Base-by-base conservation (phyloP, 1,140 invertebrate genomes). In the Drosophila kurseongensis region DNA sequence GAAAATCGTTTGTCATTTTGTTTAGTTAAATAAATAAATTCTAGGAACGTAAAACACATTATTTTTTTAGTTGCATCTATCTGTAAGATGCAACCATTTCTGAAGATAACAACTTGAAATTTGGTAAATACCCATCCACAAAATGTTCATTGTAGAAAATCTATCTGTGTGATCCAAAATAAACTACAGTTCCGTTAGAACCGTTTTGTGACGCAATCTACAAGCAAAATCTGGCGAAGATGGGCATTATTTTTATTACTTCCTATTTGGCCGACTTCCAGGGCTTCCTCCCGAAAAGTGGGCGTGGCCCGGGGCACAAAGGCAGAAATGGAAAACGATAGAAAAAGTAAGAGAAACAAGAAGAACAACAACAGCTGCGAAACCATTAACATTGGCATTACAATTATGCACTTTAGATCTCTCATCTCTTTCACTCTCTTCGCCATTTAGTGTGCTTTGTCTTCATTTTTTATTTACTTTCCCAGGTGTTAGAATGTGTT, bases 361-460 rank as follows among this genome's bases (percentile, higher is more conserved):
- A 74, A 62, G 52, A 52, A 73, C 48, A 63, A 61, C 51, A 63
- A 51, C 66, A 40, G 59, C 59, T 27, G 58, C 42, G 60, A 23
- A 23, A 23, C 14, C 61, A 60, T 59, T 55, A 66, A 67, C 62
- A 66, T 55, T 75, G 57, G 38, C 71, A 75, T 40, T 41, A 45
- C 48, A 27, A 66, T 63, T 55, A 56, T 75, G 74, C 55, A 77
- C 74, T 77, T 76, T 75, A 62, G 74, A 76, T 77, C 32, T 35
- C 50, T 6, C 50, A 52, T 52, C 50, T 52, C 50, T 18, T 36
- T 52, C 14, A 16, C 41, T 57, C 40, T 58, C 14, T 72, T 67
- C 32, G 41, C 38, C 18, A 57, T 65, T 45, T 75, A 48, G 36
- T 75, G 32, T 52, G 57, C 27, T 38, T 44, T 44, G 40, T 73